A percentile compares a stretch with the other conserved stretches of the same genome.
These are phyloP conservation scores for Netelia virgata DNA, from an alignment of 2,888 invertebrate genomes.

Conservation along the genomic window DNA sequence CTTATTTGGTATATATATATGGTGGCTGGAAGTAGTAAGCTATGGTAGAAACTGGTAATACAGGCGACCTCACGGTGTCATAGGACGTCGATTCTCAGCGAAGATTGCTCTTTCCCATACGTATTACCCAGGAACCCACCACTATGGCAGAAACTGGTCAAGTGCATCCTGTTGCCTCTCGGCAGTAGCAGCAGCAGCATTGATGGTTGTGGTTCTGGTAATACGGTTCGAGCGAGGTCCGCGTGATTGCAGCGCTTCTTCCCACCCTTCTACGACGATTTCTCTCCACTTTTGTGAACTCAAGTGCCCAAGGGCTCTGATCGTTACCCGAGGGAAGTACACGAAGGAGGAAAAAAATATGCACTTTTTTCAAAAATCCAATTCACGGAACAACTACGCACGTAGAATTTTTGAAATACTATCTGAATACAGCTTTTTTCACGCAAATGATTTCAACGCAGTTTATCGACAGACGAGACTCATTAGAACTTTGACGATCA, in stretches of 20 bases:
- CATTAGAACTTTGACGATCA: not conserved
- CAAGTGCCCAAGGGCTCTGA: conserved; percentile 12
- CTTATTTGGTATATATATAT: not conserved
- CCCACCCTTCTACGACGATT: not conserved
- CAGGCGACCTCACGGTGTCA: not conserved
- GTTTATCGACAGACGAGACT: not conserved
- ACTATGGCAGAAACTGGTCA: conserved; percentile 38
- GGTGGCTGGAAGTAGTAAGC: not conserved
- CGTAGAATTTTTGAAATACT: too few species aligned
- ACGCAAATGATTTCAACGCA: too few species aligned
- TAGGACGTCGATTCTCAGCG: conserved; percentile 21
- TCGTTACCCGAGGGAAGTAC: not conserved
- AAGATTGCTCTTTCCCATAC: conserved; percentile 38
- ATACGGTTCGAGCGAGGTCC: not conserved
- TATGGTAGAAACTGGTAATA: not conserved
- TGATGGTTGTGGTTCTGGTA: not conserved
- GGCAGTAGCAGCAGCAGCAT: not conserved
- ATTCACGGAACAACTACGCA: too few species aligned
- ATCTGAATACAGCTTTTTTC: too few species aligned
- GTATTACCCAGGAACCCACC: conserved; percentile 36
- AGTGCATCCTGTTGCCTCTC: conserved; percentile 32
- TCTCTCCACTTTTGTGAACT: conserved; percentile 17
- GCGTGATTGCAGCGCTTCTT: conserved; percentile 3
- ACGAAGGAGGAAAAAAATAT: not conserved
- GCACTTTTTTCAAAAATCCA: too few species aligned